Percentiles rank a stretch among this genome's conserved stretches.
Conservation (phyloP, 2,113 vertebrate species). For the Candoia aspera region DNA sequence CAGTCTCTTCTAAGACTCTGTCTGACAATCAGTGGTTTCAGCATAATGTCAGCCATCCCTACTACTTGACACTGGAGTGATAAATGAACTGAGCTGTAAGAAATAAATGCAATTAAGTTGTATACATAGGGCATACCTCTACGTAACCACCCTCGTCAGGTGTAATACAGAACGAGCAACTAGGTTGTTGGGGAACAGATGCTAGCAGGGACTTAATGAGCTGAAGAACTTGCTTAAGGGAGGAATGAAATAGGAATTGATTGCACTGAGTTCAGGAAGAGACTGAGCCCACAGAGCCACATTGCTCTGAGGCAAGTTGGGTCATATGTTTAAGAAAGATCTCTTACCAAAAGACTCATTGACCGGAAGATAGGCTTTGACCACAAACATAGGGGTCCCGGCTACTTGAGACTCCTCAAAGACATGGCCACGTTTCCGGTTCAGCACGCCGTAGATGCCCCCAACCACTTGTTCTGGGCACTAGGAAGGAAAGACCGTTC, state of each 20-base stretch:
- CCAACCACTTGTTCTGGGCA: conserved; percentile 69
- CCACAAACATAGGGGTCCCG: conserved; percentile 65
- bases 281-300: not conserved
- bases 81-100: not conserved
- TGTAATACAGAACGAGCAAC: not conserved
- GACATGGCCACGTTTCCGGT: conserved; percentile 65
- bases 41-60: not conserved
- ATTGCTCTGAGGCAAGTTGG: not conserved
- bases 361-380: conserved; percentile 67
- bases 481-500: conserved; percentile 9
- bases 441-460: conserved; percentile 69
- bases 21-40: not conserved
- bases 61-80: too few species aligned
- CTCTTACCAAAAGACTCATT: conserved; percentile 72
- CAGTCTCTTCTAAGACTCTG: not conserved
- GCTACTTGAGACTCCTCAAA: conserved; percentile 71
- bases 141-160: too few species aligned
- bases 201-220: not conserved
- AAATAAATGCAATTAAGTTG: not conserved
- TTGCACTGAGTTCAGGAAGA: not conserved
- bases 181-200: not conserved
- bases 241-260: not conserved
- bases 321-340: rapidly evolving
- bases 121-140: not conserved
- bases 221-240: not conserved